phyloP scores from a whole-genome alignment of 2,888 invertebrate genomes.

The Clistopyga incitator region DNA sequence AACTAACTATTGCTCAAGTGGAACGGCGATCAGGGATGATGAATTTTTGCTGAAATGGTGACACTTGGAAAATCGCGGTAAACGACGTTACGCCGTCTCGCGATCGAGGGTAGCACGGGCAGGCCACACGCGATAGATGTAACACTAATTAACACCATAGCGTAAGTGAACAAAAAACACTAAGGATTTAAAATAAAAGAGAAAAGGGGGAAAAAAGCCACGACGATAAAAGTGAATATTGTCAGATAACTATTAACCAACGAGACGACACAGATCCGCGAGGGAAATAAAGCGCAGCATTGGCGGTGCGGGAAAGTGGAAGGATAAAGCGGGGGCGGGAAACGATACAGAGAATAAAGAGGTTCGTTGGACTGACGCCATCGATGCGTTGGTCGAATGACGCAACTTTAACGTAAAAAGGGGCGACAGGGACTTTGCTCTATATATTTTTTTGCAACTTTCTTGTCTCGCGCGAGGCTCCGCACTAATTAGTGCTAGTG shows the following conservation, averaged over 20 bases:
- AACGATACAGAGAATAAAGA: constrained; percentile 59
- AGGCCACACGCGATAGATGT: constrained; percentile 83
- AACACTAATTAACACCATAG: constrained; percentile 81
- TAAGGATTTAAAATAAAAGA: constrained; percentile 63
- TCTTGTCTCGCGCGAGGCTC: constrained; percentile 71
- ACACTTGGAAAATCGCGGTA: constrained; percentile 22
- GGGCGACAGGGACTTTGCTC: constrained; percentile 78
- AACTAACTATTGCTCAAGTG: constrained; percentile 51
- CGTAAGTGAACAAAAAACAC: constrained; percentile 72
- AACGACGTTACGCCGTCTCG: constrained; percentile 45
- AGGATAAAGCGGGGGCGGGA: constrained; percentile 37
- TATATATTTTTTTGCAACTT: constrained; percentile 71
- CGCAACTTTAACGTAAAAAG: constrained; percentile 79
- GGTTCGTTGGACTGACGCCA: constrained; percentile 82
- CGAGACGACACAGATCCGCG: constrained; percentile 54
- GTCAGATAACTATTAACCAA: constrained; percentile 71
- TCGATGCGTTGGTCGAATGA: constrained; percentile 82
- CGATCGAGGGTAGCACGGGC: constrained; percentile 82
- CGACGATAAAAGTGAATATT: constrained; percentile 66
- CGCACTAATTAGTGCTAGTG: constrained; percentile 41
- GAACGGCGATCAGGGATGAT: constrained; percentile 4
- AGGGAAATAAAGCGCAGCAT: constrained; percentile 30
- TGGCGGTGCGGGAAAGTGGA: constrained; percentile 41
- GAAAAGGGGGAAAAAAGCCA: constrained; percentile 49
- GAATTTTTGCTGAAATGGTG: constrained; percentile 41